Conservation (phyloP, 2,797 vertebrate species). For the Acanthurus leucopareius region DNA sequence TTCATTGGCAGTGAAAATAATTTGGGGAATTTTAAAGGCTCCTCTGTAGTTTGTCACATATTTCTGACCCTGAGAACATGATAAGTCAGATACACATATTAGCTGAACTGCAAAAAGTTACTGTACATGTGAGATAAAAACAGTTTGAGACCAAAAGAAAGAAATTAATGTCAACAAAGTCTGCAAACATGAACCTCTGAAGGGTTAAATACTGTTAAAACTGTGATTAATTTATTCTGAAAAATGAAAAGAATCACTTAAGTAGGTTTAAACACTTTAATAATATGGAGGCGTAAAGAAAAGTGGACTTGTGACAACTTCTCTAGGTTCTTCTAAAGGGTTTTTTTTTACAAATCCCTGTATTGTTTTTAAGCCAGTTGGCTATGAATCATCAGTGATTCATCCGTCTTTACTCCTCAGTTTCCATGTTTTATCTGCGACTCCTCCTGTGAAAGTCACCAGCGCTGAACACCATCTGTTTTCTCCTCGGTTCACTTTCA, state of each 20-base stretch:
- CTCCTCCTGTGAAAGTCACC: slow-evolving; percentile 33
- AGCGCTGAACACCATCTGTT: slow-evolving; percentile 42
- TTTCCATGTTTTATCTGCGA: slow-evolving; percentile 12
- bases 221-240: not conserved
- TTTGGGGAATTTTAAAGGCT: not conserved
- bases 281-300: too few species aligned
- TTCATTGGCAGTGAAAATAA: not conserved
- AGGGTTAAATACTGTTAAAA: not conserved
- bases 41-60: not conserved
- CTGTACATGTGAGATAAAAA: too few species aligned
- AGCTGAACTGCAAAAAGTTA: not conserved
- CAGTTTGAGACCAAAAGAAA: not conserved
- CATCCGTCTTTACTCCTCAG: not conserved
- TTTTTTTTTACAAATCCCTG: too few species aligned
- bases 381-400: not conserved
- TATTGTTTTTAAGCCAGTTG: not conserved
- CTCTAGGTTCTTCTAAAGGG: too few species aligned
- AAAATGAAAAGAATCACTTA: not conserved
- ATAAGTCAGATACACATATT: not conserved
- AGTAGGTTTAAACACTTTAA: not conserved
- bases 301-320: too few species aligned
- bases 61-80: not conserved
- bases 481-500: not conserved
- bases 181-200: not conserved
- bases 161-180: not conserved